These are phyloP conservation scores for Bursaphelenchus mucronatus DNA, from an alignment of 1,140 invertebrate species.

Conservation along the genomic window DNA sequence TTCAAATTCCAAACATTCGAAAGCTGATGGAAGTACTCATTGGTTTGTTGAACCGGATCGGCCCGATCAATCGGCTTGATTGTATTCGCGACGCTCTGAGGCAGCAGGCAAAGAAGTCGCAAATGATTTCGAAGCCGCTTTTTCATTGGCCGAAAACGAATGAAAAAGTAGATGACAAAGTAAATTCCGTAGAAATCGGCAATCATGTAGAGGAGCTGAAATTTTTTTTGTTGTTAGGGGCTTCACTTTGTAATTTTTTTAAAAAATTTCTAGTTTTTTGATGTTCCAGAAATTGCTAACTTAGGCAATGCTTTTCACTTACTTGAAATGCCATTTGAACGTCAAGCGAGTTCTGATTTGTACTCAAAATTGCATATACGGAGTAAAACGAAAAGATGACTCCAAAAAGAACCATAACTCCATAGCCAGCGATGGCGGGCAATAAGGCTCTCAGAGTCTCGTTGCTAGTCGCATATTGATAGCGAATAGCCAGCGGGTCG, in stretches of 20 bases:
- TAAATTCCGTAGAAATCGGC: conserved; percentile 16
- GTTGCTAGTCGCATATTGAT: neutral
- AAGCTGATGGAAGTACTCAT: conserved; percentile 11
- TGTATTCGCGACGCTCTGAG: neutral
- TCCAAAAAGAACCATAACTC: conserved; percentile 5
- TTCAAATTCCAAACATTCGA: neutral
- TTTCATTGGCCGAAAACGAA: conserved; percentile 10
- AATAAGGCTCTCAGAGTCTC: conserved; percentile 2
- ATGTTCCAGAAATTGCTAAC: neutral
- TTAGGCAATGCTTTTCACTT: neutral
- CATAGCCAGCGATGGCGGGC: conserved; percentile 2
- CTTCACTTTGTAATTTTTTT: neutral
- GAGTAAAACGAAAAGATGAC: neutral
- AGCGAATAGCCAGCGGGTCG: neutral
- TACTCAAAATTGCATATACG: neutral
- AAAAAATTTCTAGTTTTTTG: neutral
- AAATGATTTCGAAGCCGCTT: neutral
- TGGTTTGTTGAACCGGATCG: neutral
- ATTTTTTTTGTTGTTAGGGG: neutral
- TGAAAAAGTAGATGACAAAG: conserved; percentile 6
- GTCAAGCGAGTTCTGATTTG: conserved; percentile 1
- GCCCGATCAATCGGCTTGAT: conserved; percentile 1
- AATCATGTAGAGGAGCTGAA: conserved; percentile 15
- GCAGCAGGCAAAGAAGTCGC: neutral
- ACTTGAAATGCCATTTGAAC: conserved; percentile 15